phyloP scores from a whole-genome alignment of 2,113 vertebrate species.

The Gymnarchus niloticus region DNA sequence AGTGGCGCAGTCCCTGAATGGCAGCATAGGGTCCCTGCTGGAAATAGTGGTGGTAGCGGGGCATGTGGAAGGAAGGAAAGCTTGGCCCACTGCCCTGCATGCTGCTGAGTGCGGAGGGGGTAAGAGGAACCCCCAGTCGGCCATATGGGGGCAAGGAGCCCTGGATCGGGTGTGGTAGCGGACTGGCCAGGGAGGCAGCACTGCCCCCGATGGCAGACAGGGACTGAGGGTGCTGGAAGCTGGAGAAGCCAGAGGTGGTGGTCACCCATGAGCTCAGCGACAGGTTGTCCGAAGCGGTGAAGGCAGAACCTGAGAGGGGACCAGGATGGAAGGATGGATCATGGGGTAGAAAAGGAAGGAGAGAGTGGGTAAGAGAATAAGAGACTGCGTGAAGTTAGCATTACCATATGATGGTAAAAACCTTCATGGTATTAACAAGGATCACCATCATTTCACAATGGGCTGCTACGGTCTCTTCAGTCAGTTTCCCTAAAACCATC shows the following conservation, averaged over 20 bases:
- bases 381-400: background rate
- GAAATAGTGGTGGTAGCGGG: slow-evolving; percentile 96
- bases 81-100: slow-evolving; percentile 89
- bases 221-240: slow-evolving; percentile 90
- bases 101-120: slow-evolving; percentile 78
- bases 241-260: slow-evolving; percentile 81
- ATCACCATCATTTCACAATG: background rate
- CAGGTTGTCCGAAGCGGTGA: slow-evolving; percentile 89
- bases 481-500: background rate
- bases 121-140: slow-evolving; percentile 85
- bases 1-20: slow-evolving; percentile 95
- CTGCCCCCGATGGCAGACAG: slow-evolving; percentile 79
- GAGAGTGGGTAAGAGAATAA: background rate
- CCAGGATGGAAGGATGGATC: too few species aligned
- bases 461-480: background rate
- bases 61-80: slow-evolving; percentile 98
- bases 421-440: background rate
- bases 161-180: slow-evolving; percentile 88
- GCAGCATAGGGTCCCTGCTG: slow-evolving; percentile 97
- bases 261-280: slow-evolving; percentile 96
- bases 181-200: slow-evolving; percentile 70
- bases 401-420: background rate
- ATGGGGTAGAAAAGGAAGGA: background rate
- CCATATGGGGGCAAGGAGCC: slow-evolving; percentile 88
- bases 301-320: slow-evolving; percentile 77